phyloP scores from a whole-genome alignment of 2,888 invertebrate genomes.

The Torymus texanus region DNA sequence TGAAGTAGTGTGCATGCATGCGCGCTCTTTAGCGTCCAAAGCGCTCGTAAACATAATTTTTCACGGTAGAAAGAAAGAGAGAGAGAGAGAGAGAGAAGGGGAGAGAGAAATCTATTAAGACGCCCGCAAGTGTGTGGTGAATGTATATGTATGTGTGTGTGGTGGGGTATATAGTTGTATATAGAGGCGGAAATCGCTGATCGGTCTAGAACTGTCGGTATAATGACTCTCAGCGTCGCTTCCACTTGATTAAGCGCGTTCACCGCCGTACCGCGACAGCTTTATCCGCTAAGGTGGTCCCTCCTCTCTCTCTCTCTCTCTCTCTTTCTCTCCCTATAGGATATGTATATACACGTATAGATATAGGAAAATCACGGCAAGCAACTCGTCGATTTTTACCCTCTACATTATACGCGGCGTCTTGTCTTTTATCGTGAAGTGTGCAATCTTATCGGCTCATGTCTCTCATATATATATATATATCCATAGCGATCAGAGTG shows the following conservation, averaged over 20 bases:
- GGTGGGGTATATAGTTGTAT: too few species aligned
- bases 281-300: conserved; percentile 23
- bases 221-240: conserved; percentile 36
- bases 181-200: conserved; percentile 21
- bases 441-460: too few species aligned
- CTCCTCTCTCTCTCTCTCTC: not conserved
- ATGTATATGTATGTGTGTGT: too few species aligned
- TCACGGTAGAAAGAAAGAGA: not conserved
- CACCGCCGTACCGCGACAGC: conserved; percentile 12
- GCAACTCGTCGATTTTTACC: too few species aligned
- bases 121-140: not conserved
- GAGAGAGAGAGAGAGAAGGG: not conserved
- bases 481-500: too few species aligned
- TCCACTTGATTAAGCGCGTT: conserved; percentile 36
- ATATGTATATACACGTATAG: too few species aligned
- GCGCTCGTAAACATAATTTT: conserved; percentile 36
- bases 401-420: too few species aligned
- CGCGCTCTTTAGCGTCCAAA: not conserved
- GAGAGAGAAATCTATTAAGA: conserved; percentile 34
- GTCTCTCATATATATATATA: too few species aligned
- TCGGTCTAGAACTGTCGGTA: conserved; percentile 14
- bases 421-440: too few species aligned
- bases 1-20: not conserved
- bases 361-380: too few species aligned
- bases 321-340: not conserved